Evolutionary conservation across 2,797 vertebrate species (phyloP), one percentile per base, ranked within the genome.

Genomic region (Mus minutoides): DNA sequence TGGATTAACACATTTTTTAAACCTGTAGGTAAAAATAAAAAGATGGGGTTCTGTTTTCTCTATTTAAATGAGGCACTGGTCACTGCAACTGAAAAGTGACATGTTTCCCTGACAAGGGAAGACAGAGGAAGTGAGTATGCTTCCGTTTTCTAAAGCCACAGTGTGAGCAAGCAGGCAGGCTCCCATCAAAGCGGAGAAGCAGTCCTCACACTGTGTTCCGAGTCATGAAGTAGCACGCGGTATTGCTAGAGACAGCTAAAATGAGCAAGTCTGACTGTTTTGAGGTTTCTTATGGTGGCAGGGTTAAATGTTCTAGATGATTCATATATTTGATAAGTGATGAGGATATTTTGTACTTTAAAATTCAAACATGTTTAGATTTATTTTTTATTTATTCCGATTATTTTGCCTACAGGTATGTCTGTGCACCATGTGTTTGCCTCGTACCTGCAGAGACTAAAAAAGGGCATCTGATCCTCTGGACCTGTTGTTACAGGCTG

Each of bases 311-410:
- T 64, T 91, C 73, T 37, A 46, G 67, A 87, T 90, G 26, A 76
- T 54, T 76, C 26, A 67, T 43, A 87, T 69, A 78, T 95, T 94
- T 85, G 88, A 49, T 88, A 40, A 73, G 29, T 67, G 9, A 54
- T 62, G 71, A 93, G 84, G 52, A 54, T 19, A 95, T 83, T 94
- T 83, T 96, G 71, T 31, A 10, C 52, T 34, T 43, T 85, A 79
- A 9, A 62, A 37, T 82, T 83, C 4, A 75, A 46, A 84, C n/a
- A 46, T 9, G 11, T 46, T 19, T 31, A 64, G 58, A 92, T 56
- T 96, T 97, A 5, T n/a, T 43, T 34, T 58, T 49, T 85, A 43
- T 43, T 12, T 75, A 43, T 69, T 86, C 14, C 8, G 19, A 49
- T n/a, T 64, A 46, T n/a, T 54, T 69, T 37, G 29, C 46, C 67